These are phyloP conservation scores for Drosophila birchii DNA, from an alignment of 2,888 invertebrate species.

Conservation along the genomic window DNA sequence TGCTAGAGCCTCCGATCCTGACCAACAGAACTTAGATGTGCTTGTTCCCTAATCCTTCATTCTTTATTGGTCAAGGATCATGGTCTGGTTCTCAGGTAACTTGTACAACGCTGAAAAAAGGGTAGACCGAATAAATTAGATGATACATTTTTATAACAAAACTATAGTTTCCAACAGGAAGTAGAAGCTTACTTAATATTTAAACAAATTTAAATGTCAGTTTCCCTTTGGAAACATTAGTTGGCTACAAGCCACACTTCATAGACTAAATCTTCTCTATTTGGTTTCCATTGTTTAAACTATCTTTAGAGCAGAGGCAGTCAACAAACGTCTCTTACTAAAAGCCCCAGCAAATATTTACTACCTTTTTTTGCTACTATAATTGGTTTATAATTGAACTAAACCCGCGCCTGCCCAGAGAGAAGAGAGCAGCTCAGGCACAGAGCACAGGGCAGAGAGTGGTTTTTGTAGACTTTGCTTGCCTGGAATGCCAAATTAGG, in stretches of 20 bases:
- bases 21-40: too few species aligned
- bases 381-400: constrained; percentile 66
- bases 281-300: constrained; percentile 50
- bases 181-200: background rate
- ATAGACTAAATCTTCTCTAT: constrained; percentile 3
- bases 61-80: too few species aligned
- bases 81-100: too few species aligned
- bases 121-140: background rate
- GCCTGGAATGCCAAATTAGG: constrained; percentile 32
- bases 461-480: background rate
- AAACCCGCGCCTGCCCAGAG: constrained; percentile 11
- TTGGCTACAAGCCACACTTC: background rate
- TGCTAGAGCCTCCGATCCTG: too few species aligned
- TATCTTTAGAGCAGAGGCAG: constrained; percentile 44
- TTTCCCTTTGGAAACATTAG: background rate
- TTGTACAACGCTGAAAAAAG: too few species aligned
- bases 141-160: background rate
- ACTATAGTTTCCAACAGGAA: background rate
- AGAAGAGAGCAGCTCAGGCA: background rate
- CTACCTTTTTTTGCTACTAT: constrained; percentile 44
- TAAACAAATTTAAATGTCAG: background rate
- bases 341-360: constrained; percentile 68
- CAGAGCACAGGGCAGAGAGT: background rate
- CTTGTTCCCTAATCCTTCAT: too few species aligned
- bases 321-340: constrained; percentile 48